A percentile compares a stretch with the other conserved stretches of the same genome.
Conservation (phyloP, 1,140 invertebrate genomes). For the Caerostris darwini region DNA sequence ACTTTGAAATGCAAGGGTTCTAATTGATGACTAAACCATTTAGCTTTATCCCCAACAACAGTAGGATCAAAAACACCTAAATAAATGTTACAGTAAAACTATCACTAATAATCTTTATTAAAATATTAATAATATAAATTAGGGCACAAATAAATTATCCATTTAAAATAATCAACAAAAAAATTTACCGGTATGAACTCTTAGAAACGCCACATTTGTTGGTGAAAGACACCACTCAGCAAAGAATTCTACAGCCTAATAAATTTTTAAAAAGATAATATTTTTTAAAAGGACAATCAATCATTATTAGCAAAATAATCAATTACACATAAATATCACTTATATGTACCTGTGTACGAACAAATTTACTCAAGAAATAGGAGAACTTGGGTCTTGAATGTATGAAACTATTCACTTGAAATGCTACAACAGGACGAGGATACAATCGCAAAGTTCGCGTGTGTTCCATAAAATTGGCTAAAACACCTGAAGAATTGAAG, state of each 20-base stretch:
- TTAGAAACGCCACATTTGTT: conserved; percentile 96
- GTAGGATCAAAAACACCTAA: conserved; percentile 92
- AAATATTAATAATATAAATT: not conserved
- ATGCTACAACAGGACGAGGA: conserved; percentile 98
- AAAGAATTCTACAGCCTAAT: conserved; percentile 97
- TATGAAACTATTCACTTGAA: conserved; percentile 99
- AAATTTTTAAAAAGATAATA: not conserved
- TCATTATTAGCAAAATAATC: conserved; percentile 54
- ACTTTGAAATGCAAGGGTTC: conserved; percentile 95
- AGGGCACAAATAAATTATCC: not conserved
- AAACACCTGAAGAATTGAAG: conserved; percentile 97
- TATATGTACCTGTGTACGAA: conserved; percentile 88
- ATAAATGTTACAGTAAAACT: not conserved
- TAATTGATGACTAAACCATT: conserved; percentile 93
- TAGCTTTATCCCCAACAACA: conserved; percentile 95
- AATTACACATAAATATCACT: conserved; percentile 8
- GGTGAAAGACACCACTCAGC: conserved; percentile 99
- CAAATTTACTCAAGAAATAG: conserved; percentile 94
- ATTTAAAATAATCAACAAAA: not conserved
- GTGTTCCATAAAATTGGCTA: conserved; percentile 99
- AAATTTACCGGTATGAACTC: conserved; percentile 92
- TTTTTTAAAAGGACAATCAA: not conserved
- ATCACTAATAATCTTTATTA: not conserved
- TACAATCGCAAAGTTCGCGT: conserved; percentile 97
- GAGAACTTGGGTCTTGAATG: conserved; percentile 90